Evolutionary conservation across 1,140 invertebrate species (phyloP).

Genomic region (Drosophila bocqueti): DNA sequence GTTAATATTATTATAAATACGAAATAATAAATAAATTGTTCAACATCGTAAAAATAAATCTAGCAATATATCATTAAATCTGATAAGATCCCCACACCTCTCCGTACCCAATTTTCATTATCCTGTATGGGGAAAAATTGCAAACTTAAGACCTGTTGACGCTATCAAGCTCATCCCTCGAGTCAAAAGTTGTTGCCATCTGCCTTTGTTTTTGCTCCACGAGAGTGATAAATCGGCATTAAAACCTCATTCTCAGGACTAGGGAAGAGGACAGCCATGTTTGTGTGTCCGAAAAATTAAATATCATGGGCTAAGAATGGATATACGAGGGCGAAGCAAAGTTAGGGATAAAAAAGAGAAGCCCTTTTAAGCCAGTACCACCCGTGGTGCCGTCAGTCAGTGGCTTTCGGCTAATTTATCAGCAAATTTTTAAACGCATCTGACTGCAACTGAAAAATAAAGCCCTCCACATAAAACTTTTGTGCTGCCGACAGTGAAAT

Average conservation of each 20-base stretch:
- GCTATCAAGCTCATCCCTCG: slow-evolving; percentile 24
- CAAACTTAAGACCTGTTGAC: slow-evolving; percentile 33
- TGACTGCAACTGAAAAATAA: slow-evolving; percentile 33
- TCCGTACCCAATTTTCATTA: not conserved
- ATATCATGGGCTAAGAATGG: slow-evolving; percentile 58
- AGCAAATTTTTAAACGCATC: slow-evolving; percentile 69
- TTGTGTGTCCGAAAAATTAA: slow-evolving; percentile 69
- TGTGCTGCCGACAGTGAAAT: slow-evolving; percentile 35
- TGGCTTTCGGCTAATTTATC: slow-evolving; percentile 73
- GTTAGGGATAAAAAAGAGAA: slow-evolving; percentile 2
- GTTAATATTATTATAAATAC: too few species aligned
- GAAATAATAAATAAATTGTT: not conserved
- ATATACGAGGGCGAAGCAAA: slow-evolving; percentile 15
- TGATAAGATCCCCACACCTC: too few species aligned
- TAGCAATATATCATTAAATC: not conserved
- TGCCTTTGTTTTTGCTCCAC: slow-evolving; percentile 40
- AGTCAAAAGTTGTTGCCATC: slow-evolving; percentile 40
- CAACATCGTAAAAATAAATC: not conserved
- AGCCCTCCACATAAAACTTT: slow-evolving; percentile 16
- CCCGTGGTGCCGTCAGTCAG: slow-evolving; percentile 29
- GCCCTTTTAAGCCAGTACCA: slow-evolving; percentile 48
- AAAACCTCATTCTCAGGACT: slow-evolving; percentile 62
- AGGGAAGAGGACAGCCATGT: slow-evolving; percentile 2
- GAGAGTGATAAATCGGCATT: slow-evolving; percentile 73
- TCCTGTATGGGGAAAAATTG: not conserved